Evolutionary conservation across 1,140 invertebrate species (phyloP), one percentile per base, ranked within the genome.

Genomic region (Zaprionus davidi): DNA sequence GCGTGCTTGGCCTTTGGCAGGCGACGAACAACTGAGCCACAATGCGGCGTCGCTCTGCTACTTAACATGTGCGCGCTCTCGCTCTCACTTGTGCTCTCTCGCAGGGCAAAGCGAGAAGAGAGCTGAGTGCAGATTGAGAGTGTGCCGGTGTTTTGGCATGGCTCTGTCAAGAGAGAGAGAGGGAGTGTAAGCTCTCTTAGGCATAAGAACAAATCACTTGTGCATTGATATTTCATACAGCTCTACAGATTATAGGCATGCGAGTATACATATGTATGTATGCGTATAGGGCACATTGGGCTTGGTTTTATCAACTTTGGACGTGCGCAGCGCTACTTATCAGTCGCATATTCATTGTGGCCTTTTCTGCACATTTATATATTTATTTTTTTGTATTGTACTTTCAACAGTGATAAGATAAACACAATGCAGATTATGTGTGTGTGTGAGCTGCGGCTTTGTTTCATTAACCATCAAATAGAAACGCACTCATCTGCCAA

Each of bases 401-500:
- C 46, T 51, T 51, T 51, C 46, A 46, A 46, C 41, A 20, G n/a
- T 46, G 46, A 51, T 51, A 51, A 51, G 46, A 51, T 51, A 51
- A 51, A 20, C 12, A 12, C 46, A 20, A 51, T 24, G 22, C 12
- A 51, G 17, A 26, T 26, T 26, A 5, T n/a, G 41, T 44, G 6
- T 46, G n/a, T 17, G 41, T 17, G n/a, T 46, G n/a, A n/a, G 41
- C 15, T 34, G 15, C 5, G 38, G 5, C 15, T 51, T 51, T 51
- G 12, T 51, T 51, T 51, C 22, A 24, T 12, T 12, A 51, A 51
- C 55, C 49, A 83, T 71, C 71, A 71, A 59, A 87, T 84, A 87
- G 88, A 87, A 84, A 87, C 28, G 66, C 68, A 75, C 84, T 88
- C 81, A 87, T 84, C 84, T 87, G 84, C 46, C 68, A 28, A 49